Base-by-base conservation (phyloP, 1,140 invertebrate species). In the Mamestra configurata region DNA sequence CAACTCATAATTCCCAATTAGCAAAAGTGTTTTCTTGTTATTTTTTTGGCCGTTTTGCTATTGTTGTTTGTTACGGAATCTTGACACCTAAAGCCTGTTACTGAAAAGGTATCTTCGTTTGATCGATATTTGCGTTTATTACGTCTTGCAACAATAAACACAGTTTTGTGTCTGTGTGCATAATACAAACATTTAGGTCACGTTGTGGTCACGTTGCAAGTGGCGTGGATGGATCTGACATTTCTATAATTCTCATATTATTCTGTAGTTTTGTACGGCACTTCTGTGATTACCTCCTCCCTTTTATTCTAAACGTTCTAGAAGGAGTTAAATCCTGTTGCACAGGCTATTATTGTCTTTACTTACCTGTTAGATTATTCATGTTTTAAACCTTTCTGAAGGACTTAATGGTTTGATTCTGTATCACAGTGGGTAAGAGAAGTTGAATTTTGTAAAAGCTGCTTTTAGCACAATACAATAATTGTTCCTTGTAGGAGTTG, bases 181-280 rank as follows among this genome's bases (percentile, higher is more conserved):
- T 57, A 75, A 77, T 51, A 77, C 51, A 77, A 80, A 73, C 68
- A 73, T 64, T 46, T 59, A 79, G 77, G 77, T 82, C 77, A 82
- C 80, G 80, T 83, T 80, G 72, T 77, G 57, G 90, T 92, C 92
- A 94, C 93, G 93, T 94, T 94, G 93, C 92, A 93, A 86, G 89
- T 91, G 92, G 93, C 90, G 93, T 94, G 93, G 88, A 86, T 81
- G 71, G 85, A 82, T 88, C 79, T 89, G 86, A 88, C 90, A 90
- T 79, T 84, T 89, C 77, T 83, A 68, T 80, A 84, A 84, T 84
- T 68, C 55, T 73, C 53, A 24, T 64, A 55, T n/a, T n/a, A 55
- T 73, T 78, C 80, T 73, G 66, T 81, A 51, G 75, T 61, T 70
- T 77, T 82, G 73, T 80, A 53, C 77, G 71, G 43, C 66, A 61